Evolutionary conservation across 1,140 invertebrate genomes (phyloP), one percentile per base, ranked within the genome.

Genomic region (Cotesia typhae): DNA sequence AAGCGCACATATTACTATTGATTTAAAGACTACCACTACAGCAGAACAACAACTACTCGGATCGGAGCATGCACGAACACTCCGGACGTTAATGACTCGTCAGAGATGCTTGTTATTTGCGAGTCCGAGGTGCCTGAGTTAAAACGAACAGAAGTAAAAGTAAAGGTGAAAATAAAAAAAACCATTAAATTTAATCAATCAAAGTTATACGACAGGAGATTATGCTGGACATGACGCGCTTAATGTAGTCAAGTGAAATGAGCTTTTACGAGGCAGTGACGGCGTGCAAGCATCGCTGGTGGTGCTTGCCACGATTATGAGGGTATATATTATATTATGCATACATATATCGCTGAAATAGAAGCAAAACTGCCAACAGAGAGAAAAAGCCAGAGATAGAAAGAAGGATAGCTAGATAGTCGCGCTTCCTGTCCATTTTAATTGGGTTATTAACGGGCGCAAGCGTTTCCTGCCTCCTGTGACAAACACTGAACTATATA

Each of bases 391-490:
- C 4, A n/a, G 63, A 60, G 53, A 76, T 61, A 60, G 70, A 67
- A 53, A 61, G 70, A 73, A 68, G 76, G 76, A 52, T 55, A 28
- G 28, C 28, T 28, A 28, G 28, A 52, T 71, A 68, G 36, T 5
- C 38, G 36, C 28, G 75, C 77, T 80, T 81, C 79, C 79, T 81
- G 79, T 79, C 71, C 77, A 73, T 81, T 81, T 81, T 81, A 81
- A 81, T 81, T 81, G 80, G 80, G 77, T 81, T 81, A 80, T 81
- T 81, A 81, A 81, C 80, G 78, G 78, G 73, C 71, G 75, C 79
- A 75, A 80, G 80, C 76, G 79, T 78, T 80, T 80, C 80, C 80
- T 81, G 79, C 76, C 79, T 78, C 73, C 79, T 79, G 74, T 76
- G 80, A 78, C 79, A 82, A 77, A 81, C 78, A 67, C 71, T 28